These are phyloP conservation scores for Gryllus longicercus DNA, from an alignment of 2,888 invertebrate species.

Conservation along the genomic window DNA sequence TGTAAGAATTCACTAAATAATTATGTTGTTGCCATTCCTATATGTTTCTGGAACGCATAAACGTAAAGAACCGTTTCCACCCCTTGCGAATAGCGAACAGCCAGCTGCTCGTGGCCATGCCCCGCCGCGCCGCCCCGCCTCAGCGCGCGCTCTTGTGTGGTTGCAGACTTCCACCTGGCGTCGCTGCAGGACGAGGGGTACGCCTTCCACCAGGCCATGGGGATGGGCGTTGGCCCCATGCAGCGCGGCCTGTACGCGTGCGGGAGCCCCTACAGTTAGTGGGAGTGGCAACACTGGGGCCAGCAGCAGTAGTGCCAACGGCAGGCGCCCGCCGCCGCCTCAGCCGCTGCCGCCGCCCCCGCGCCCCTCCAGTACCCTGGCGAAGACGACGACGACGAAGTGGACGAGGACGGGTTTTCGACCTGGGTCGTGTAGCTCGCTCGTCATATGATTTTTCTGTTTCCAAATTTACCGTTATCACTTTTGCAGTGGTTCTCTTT, in stretches of 20 bases:
- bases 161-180: slow-evolving; percentile 54
- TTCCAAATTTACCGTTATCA: too few relatives aligned
- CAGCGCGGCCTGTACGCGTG: slow-evolving; percentile 53
- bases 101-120: too few relatives aligned
- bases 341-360: neutral
- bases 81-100: too few relatives aligned
- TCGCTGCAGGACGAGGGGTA: slow-evolving; percentile 54
- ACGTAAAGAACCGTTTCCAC: too few relatives aligned
- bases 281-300: slow-evolving; percentile 47
- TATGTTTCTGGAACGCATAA: too few relatives aligned
- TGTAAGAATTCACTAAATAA: too few relatives aligned
- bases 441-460: too few relatives aligned
- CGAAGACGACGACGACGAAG: neutral
- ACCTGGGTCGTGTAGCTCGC: neutral
- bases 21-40: too few relatives aligned
- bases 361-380: neutral
- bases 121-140: neutral
- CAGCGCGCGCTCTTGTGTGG: slow-evolving; percentile 18
- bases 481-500: too few relatives aligned
- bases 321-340: slow-evolving; percentile 21
- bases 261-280: slow-evolving; percentile 54
- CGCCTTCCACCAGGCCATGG: slow-evolving; percentile 54
- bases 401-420: neutral
- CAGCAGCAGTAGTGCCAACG: slow-evolving; percentile 30
- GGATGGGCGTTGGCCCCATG: slow-evolving; percentile 53